Conservation (phyloP, 2,888 invertebrate species). For the Drepana falcataria region DNA sequence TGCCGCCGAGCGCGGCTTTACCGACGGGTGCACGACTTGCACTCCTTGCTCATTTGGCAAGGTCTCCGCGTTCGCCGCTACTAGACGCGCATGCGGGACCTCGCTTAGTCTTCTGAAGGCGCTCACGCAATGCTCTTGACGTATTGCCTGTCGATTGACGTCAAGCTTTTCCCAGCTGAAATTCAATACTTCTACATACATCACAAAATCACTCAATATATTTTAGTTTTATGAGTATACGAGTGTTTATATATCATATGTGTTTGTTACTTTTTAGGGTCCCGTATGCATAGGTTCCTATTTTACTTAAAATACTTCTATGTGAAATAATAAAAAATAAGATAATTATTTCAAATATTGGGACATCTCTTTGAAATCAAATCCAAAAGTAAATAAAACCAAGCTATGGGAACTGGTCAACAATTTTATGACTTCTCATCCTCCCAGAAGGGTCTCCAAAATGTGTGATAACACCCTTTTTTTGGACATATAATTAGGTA, state of each 20-base stretch:
- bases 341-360: too few relatives aligned
- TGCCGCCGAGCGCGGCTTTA: not conserved
- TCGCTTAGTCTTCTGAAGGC: slow-evolving; percentile 8
- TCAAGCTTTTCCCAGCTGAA: slow-evolving; percentile 8
- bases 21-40: slow-evolving; percentile 23
- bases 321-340: too few relatives aligned
- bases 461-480: too few relatives aligned
- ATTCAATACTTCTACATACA: not conserved
- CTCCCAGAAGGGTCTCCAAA: too few relatives aligned
- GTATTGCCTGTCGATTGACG: slow-evolving; percentile 17
- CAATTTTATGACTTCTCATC: too few relatives aligned
- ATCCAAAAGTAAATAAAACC: too few relatives aligned
- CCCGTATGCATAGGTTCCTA: too few relatives aligned
- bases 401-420: too few relatives aligned
- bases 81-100: slow-evolving; percentile 32
- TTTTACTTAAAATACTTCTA: too few relatives aligned
- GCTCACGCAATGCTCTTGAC: slow-evolving; percentile 12
- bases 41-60: slow-evolving; percentile 26
- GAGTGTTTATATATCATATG: not conserved
- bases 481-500: too few relatives aligned
- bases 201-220: not conserved
- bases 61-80: slow-evolving; percentile 21
- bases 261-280: not conserved
- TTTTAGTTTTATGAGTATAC: not conserved
- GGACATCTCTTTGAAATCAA: too few relatives aligned